Percentiles rank a stretch among this genome's conserved stretches.
phyloP scores from a whole-genome alignment of 2,113 vertebrate species.

The Psilopsiagon aurifrons region DNA sequence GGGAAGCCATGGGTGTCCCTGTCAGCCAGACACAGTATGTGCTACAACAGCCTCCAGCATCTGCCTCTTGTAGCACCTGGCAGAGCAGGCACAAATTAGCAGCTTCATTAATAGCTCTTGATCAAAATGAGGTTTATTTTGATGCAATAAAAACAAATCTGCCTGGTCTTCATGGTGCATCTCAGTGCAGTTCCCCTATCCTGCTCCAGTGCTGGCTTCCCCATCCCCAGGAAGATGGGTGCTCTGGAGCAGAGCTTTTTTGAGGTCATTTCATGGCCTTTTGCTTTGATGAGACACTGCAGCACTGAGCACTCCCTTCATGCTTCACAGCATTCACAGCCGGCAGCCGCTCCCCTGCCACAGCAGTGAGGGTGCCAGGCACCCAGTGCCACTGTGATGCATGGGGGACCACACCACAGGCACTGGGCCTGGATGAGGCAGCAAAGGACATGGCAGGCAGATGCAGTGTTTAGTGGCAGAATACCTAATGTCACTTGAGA shows the following conservation, averaged over 20 bases:
- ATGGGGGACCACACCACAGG: background rate
- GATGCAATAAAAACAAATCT: background rate
- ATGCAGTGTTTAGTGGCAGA: background rate
- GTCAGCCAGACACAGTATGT: background rate
- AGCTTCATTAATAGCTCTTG: constrained; percentile 41
- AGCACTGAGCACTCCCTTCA: background rate
- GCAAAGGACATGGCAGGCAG: background rate
- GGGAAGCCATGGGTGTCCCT: background rate
- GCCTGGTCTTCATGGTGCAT: background rate
- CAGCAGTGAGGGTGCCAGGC: background rate
- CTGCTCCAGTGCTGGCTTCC: background rate
- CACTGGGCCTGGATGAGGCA: background rate
- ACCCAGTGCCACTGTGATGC: background rate
- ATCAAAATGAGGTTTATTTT: constrained; percentile 16
- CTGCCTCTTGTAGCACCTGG: background rate
- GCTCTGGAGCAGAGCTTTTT: background rate
- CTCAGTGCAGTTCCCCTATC: rapidly evolving
- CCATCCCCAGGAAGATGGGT: background rate
- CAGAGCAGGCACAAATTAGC: constrained; percentile 33
- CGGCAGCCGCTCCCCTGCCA: background rate
- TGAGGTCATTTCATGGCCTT: background rate
- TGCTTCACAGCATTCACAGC: background rate
- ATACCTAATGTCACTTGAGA: background rate
- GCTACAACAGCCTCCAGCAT: background rate
- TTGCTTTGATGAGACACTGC: background rate